Conservation (phyloP, 2,888 invertebrate species). For the Anagyrus pseudococci region DNA sequence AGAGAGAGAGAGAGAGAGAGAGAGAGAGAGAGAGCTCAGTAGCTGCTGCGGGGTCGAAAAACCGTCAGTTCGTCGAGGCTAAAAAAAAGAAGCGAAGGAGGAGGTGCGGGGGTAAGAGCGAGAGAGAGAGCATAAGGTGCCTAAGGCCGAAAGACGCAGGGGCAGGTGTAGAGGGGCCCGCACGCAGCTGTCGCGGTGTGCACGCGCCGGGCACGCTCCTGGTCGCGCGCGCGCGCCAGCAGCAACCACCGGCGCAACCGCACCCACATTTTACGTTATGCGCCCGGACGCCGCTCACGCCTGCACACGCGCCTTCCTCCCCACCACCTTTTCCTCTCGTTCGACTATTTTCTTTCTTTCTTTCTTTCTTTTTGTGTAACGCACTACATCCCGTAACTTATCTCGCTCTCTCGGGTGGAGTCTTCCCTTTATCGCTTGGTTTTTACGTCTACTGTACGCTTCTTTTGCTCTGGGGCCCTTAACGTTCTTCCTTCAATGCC, state of each 20-base stretch:
- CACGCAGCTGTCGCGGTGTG: constrained; percentile 8
- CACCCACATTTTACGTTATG: constrained; percentile 49
- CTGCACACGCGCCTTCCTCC: constrained; percentile 10
- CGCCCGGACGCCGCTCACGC: constrained; percentile 35
- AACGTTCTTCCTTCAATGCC: no score
- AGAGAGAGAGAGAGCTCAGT: no score
- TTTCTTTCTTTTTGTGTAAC: neutral
- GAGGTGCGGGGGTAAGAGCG: constrained; percentile 6
- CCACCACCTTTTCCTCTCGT: neutral
- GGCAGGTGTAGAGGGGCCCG: neutral
- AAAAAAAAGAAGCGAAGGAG: neutral
- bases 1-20: no score
- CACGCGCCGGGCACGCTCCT: constrained; percentile 6
- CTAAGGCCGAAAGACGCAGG: neutral
- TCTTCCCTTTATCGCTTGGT: neutral
- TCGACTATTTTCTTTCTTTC: neutral
- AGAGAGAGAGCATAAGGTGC: neutral
- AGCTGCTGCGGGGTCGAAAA: neutral
- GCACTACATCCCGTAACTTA: no score
- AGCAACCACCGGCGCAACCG: constrained; percentile 39
- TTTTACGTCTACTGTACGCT: neutral
- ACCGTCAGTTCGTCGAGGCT: neutral
- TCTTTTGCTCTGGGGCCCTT: no score
- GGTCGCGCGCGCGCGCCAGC: neutral
- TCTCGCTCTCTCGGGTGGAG: no score